These are phyloP conservation scores for Pipa parva DNA, from an alignment of 2,113 vertebrate species.

Conservation along the genomic window DNA sequence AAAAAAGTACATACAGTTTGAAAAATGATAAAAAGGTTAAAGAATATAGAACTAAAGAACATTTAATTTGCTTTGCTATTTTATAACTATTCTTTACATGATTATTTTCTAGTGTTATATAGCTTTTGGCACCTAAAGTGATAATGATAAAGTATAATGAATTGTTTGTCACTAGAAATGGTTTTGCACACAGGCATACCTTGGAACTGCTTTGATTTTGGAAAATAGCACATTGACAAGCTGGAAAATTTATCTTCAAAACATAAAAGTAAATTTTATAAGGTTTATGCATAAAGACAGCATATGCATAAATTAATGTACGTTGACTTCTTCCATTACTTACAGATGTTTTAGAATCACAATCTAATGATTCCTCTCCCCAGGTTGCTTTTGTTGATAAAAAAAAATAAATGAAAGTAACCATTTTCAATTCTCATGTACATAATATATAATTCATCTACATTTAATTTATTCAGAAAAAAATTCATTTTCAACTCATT, in stretches of 20 bases:
- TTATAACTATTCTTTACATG: constrained; percentile 11
- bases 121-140: neutral
- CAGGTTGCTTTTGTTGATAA: neutral
- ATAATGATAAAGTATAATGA: neutral
- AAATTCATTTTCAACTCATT: too few relatives aligned
- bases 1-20: neutral
- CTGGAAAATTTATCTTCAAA: too few relatives aligned
- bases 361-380: neutral
- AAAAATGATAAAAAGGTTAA: neutral
- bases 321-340: neutral
- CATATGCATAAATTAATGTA: neutral
- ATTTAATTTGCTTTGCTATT: constrained; percentile 30
- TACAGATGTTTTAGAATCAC: neutral
- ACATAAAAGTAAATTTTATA: too few relatives aligned
- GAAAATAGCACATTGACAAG: neutral
- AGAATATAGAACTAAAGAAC: constrained; percentile 1
- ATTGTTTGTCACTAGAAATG: neutral
- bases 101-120: constrained; percentile 2
- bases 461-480: neutral
- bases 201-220: neutral
- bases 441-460: neutral
- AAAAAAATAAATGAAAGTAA: neutral
- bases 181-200: neutral
- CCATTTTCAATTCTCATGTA: neutral
- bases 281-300: too few relatives aligned